A percentile compares a stretch with the other conserved stretches of the same genome.
These are phyloP conservation scores for Molossus alvarezi DNA, from an alignment of 2,797 vertebrate genomes.

Conservation along the genomic window DNA sequence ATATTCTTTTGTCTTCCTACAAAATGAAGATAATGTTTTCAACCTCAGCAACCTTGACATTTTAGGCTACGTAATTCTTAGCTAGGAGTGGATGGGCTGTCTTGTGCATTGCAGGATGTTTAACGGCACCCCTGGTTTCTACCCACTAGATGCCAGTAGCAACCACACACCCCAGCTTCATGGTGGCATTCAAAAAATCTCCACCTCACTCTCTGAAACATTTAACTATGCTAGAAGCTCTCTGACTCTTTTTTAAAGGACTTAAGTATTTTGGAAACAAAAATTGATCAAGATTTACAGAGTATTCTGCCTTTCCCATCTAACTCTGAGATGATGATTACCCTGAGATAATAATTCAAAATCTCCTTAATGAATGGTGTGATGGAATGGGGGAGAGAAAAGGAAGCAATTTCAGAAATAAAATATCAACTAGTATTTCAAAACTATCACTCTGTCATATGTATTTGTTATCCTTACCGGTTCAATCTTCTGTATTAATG, in stretches of 20 bases:
- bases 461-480: not conserved
- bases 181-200: not conserved
- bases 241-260: not conserved
- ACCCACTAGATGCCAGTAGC: not conserved
- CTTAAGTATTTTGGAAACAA: not conserved
- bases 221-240: not conserved
- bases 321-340: not conserved
- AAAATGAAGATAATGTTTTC: not conserved
- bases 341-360: not conserved
- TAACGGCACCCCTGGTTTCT: not conserved
- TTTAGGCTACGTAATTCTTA: not conserved
- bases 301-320: not conserved
- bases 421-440: not conserved
- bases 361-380: not conserved
- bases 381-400: not conserved
- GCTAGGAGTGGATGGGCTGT: no score
- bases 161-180: accelerated
- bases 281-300: not conserved
- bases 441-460: not conserved
- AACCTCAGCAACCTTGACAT: not conserved
- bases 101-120: not conserved
- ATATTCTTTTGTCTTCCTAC: not conserved
- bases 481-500: not conserved
- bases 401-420: not conserved
- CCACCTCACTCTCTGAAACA: not conserved